These are phyloP conservation scores for Ciconia maguari DNA, from an alignment of 2,113 vertebrate genomes.

Conservation along the genomic window DNA sequence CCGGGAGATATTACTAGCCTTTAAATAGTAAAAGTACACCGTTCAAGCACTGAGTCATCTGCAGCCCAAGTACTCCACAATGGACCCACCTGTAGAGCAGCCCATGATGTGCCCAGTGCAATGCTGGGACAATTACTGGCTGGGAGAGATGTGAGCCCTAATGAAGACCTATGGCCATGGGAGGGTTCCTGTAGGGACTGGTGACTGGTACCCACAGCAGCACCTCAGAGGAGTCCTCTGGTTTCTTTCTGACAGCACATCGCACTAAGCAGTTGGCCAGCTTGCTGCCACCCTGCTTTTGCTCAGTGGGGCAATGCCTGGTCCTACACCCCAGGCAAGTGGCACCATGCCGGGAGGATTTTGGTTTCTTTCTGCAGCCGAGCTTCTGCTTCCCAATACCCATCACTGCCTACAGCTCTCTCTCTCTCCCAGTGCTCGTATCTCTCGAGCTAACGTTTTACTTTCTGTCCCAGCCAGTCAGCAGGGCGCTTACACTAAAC, in stretches of 20 bases:
- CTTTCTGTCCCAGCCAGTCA: background rate
- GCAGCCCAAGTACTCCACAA: background rate
- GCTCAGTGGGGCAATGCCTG: accelerated
- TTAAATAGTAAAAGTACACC: background rate
- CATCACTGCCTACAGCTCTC: accelerated
- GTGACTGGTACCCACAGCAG: background rate
- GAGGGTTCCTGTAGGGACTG: background rate
- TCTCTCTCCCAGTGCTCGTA: accelerated
- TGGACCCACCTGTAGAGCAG: too few relatives aligned
- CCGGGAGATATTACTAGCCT: background rate
- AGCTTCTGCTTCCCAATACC: background rate
- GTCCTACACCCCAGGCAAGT: background rate
- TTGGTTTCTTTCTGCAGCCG: background rate
- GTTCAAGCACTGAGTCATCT: background rate
- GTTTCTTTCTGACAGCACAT: background rate
- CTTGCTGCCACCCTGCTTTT: background rate
- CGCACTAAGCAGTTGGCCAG: background rate
- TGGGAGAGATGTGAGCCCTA: background rate
- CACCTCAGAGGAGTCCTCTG: accelerated
- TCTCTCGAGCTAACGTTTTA: accelerated
- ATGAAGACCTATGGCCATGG: background rate
- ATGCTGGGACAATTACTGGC: too few relatives aligned
- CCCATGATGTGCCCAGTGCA: background rate
- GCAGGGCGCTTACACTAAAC: accelerated
- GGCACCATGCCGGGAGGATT: accelerated